Evolutionary conservation across 2,113 vertebrate genomes (phyloP), one percentile per base, ranked within the genome.

Genomic region (Sphaerodactylus townsendi): DNA sequence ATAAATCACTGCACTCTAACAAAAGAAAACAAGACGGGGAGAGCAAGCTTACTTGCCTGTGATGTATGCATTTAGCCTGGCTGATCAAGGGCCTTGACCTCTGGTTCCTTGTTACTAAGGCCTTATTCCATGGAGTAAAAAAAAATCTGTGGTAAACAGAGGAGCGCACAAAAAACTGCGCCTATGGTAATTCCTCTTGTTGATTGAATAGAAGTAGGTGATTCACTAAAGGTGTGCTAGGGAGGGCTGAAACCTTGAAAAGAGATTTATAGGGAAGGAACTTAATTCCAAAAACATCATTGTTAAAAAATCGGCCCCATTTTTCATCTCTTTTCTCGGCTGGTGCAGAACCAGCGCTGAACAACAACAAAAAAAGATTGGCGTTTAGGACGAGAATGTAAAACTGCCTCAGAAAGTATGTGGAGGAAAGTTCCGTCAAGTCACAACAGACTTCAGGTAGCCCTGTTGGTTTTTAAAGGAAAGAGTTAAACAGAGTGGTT

Each of bases 71-170:
- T 72, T 91, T 88, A 84, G 82, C 85, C 83, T 35, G 30, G 0
- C 1, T 77, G 84, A 93, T 89, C 83, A 84, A 91, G 91, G 89
- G 85, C 88, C 90, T 84, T 92, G 91, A 93, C 92, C 90, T 92
- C 74, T 10, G 13, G 0, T 72, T 82, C 87, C 92, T 88, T 91
- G 81, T 76, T 89, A 59, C 81, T 88, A 59, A 85, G 89, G 87
- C 89, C 85, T 82, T 59, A 85, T 85, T 37, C 66, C 91, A 76
- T 77, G 41, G 35, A 86, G 87, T 90, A 44, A 87, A 82, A 84
- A 89, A 78, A 80, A 2, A n/a, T n/a, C 30, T 33, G n/a, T 84
- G n/a, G 90, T 66, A 76, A n/a, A 82, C 72, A 87, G 46, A 44
- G 19, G 82, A 77, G 81, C 68, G 81, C 69, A 19, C 28, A 14